Conservation (phyloP, 1,140 invertebrate species). For the Alviniconcha marisindica region DNA sequence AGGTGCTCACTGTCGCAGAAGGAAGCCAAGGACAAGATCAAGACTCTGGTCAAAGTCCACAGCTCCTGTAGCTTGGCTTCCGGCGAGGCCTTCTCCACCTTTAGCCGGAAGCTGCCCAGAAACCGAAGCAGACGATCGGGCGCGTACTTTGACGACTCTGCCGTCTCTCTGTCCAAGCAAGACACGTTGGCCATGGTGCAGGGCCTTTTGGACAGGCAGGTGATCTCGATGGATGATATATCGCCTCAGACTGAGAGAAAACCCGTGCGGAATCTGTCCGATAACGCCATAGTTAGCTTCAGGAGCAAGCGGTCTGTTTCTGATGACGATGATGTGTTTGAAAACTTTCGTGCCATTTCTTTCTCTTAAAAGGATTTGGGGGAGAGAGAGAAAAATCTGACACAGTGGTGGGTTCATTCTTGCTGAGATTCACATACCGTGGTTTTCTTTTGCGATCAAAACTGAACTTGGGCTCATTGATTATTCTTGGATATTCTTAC, state of each 20-base stretch:
- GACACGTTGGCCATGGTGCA: not conserved
- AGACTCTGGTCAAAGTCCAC: constrained; percentile 7
- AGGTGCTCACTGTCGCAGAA: not conserved
- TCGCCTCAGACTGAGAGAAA: not conserved
- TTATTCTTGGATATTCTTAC: too few species aligned
- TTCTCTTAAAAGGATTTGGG: not conserved
- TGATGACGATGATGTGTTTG: constrained; percentile 13
- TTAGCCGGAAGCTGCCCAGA: constrained; percentile 1
- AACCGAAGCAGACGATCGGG: not conserved
- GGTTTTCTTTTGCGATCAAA: too few species aligned
- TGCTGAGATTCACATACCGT: too few species aligned
- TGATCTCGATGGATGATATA: constrained; percentile 19
- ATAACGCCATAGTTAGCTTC: not conserved
- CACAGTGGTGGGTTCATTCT: too few species aligned
- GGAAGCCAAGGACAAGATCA: constrained; percentile 33
- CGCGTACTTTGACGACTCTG: constrained; percentile 14
- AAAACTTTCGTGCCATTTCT: not conserved
- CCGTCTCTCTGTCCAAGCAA: constrained; percentile 8
- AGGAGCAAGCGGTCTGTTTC: not conserved
- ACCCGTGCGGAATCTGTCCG: not conserved
- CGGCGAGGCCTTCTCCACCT: constrained; percentile 22
- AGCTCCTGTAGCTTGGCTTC: constrained; percentile 22
- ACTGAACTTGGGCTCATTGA: too few species aligned
- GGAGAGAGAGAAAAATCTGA: too few species aligned
- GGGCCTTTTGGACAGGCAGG: constrained; percentile 25